Evolutionary conservation across 2,888 invertebrate species (phyloP), one percentile per base, ranked within the genome.

Genomic region (Hydraecia micacea): DNA sequence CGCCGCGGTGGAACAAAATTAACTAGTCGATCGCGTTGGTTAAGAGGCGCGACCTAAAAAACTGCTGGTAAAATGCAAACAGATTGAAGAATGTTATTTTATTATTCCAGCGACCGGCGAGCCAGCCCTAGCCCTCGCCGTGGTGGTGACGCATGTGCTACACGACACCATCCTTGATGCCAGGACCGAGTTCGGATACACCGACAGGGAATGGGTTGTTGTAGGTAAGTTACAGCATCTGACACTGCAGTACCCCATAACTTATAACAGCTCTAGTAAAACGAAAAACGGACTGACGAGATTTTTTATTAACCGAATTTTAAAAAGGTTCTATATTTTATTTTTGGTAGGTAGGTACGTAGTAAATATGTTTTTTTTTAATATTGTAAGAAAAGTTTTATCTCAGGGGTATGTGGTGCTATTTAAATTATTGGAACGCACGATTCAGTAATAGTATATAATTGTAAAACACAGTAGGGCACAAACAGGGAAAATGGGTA

Each of bases 131-230:
- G 94, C 95, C 46, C 88, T 97, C 69, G 92, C 97, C 0, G 94
- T 97, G 8, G 93, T 92, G 0, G 95, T 97, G 0, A 95, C 97
- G 1, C 94, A 97, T 78, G 98, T 98, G 0, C 94, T 98, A 18
- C 97, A 98, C 52, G 94, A 97, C 78, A 97, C 98, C 4, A 92
- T 98, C 25, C 92, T 97, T 68, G 97, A 97, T 15, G 98, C 97
- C 0, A 95, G 98, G 84, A 93, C 91, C 32, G 98, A 98, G 90
- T 97, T 97, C 77, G 97, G 97, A 55, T 93, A 97, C 65, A 89
- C 88, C 0, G 96, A 97, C 74, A 92, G 91, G 0, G 95, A 96
- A 9, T 98, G 98, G 97, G 96, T 97, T 75, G 90, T 93, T 75
- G 94, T 98, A 71, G 97, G 98, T 98, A 92, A 95, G 95, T 80